Base-by-base conservation (phyloP, 2,113 vertebrate genomes). In the Indicator indicator region DNA sequence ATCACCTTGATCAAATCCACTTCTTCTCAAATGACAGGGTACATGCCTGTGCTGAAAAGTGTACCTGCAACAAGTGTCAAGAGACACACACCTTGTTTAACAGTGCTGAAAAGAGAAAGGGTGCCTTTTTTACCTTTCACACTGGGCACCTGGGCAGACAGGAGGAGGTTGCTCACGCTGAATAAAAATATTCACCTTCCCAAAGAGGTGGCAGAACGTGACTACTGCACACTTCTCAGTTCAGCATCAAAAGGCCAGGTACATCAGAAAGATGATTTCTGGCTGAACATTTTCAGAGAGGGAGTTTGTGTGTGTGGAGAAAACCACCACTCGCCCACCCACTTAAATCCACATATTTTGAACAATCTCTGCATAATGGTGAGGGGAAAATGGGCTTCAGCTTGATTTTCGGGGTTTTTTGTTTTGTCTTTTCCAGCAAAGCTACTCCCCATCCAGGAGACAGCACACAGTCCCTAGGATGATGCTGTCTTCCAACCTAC, bases 71-170 rank as follows among this genome's bases (percentile, higher is more conserved):
- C 10, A 28, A 30, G 11, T 15, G 40, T 27, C 33, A 18, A 32
- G 26, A 4, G 0, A 27, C 4, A 17, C 8, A 17, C 0, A 0
- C 30, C 27, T 54, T 59, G 6, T 14, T 44, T 70, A 71, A 30
- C 19, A 40, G 17, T 6, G 17, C 20, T 90, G 40, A 54, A 84
- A 79, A 86, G 15, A 77, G 16, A 58, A 60, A 36, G 18, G 5
- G 14, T 54, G 48, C 3, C 26, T 81, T 83, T 69, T 63, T 78
- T 9, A 56, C 36, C 36, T 36, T 36, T 36, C 36, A 36, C 24
- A 23, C 6, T 26, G 42, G 40, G 42, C 12, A 32, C 14, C 33
- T 74, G 46, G 38, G 20, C 44, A 86, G 60, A 52, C 24, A 62
- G 36, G 17, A 68, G 40, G 67, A 42, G 24, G 32, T 20, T 77